These are phyloP conservation scores for Paraplagusia blochii DNA, from an alignment of 2,113 vertebrate genomes.

Conservation along the genomic window DNA sequence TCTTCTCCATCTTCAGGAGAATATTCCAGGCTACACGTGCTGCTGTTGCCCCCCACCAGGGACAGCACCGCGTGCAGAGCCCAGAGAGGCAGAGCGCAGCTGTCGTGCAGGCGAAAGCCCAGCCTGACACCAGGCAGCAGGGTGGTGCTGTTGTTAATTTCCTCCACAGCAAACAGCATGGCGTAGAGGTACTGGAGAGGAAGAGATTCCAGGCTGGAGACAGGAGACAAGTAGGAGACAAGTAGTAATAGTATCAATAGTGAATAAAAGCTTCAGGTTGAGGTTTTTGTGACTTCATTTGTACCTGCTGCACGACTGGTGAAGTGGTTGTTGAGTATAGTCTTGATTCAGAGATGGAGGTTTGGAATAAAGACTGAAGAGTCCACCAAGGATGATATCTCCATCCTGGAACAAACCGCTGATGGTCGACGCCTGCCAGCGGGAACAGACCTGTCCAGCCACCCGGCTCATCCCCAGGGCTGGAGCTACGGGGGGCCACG, in stretches of 20 bases:
- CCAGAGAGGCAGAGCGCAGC: conserved; percentile 60
- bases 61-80: conserved; percentile 55
- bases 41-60: conserved; percentile 59
- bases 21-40: conserved; percentile 42
- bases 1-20: conserved; percentile 8
- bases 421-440: conserved; percentile 21
- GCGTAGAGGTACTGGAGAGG: conserved; percentile 67
- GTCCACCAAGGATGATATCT: conserved; percentile 70
- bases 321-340: conserved; percentile 45
- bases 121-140: conserved; percentile 72
- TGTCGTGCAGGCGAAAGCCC: conserved; percentile 71
- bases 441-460: conserved; percentile 48
- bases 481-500: conserved; percentile 23
- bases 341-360: conserved; percentile 36
- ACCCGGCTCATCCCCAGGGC: conserved; percentile 22
- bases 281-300: conserved; percentile 16
- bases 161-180: conserved; percentile 75
- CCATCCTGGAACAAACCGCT: conserved; percentile 70
- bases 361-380: conserved; percentile 61
- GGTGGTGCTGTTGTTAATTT: conserved; percentile 69
- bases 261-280: not conserved
- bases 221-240: conserved; percentile 2
- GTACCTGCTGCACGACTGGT: conserved; percentile 61
- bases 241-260: not conserved
- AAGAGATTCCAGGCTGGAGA: conserved; percentile 60